Conservation (phyloP, 2,113 vertebrate species). For the Chaenocephalus aceratus region DNA sequence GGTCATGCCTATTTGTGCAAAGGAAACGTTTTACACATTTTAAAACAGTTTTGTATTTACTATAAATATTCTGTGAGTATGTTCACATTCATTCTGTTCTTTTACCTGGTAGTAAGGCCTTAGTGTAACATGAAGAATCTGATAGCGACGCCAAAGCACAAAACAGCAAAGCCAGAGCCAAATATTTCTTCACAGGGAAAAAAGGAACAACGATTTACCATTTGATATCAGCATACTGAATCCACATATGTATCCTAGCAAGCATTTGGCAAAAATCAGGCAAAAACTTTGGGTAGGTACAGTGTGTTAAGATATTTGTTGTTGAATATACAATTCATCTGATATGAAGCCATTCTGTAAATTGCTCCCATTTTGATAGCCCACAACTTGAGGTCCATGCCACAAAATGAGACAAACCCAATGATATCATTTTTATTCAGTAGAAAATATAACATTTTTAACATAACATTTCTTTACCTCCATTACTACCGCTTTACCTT, state of each 20-base stretch:
- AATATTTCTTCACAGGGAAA: conserved; percentile 41
- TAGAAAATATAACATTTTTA: neutral
- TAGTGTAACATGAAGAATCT: fast-evolving
- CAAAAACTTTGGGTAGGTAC: too few relatives aligned
- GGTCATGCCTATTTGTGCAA: neutral
- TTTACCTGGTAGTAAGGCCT: fast-evolving
- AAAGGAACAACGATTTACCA: conserved; percentile 8
- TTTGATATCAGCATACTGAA: neutral
- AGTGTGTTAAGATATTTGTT: neutral
- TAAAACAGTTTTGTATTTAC: neutral
- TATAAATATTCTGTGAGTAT: neutral
- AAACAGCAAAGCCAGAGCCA: conserved; percentile 54
- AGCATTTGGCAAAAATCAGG: neutral
- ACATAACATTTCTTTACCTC: neutral
- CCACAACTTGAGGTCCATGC: neutral
- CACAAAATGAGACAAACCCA: neutral
- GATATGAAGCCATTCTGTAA: neutral
- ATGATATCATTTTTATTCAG: neutral
- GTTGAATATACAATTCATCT: neutral
- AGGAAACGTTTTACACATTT: neutral
- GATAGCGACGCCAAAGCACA: conserved; percentile 48
- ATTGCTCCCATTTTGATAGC: neutral
- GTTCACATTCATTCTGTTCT: neutral
- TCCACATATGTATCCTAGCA: neutral
- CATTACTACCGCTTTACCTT: neutral